Evolutionary conservation across 2,888 invertebrate genomes (phyloP), one percentile per base, ranked within the genome.

Genomic region (Tortricodes alternella): DNA sequence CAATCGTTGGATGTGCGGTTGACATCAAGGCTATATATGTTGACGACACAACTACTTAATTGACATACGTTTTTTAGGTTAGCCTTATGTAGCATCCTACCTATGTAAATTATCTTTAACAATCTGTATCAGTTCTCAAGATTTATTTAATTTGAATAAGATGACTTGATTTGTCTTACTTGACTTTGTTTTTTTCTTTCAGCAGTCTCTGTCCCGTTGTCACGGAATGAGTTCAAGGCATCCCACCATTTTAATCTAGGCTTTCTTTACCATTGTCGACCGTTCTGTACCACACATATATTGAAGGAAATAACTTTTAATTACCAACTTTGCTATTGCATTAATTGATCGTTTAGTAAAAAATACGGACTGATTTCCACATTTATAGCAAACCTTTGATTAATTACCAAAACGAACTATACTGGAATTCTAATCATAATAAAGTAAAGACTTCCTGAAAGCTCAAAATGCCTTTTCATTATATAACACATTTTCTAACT

Each of bases 401-500:
- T 29, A n/a, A 29, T 11, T 13, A 29, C 15, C 19, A 6, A 19
- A 38, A 13, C 27, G 2, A 8, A 13, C 13, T 13, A 27, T 19
- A 27, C 15, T 13, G 27, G 5, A 27, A 24, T 49, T 29, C 9
- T 29, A 49, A 49, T 27, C 19, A 7, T 38, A 49, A 49, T 38
- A 29, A 19, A 8, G 13, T 49, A 16, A 38, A 38, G 49, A 49
- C 49, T 29, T 32, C 38, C 38, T 48, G 46, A 37, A 48, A 48
- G 18, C 37, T 18, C 13, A 8, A 38, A 38, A 49, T 49, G 19
- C 13, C 19, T 37, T 43, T 21, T 19, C 19, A 29, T 48, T 49
- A 8, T 38, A 16, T 19, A 49, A 49, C 38, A 49, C 19, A 37
- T 49, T 27, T 38, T 49, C 48, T 38, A 38, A 49, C 49, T 38